Conservation (phyloP, 1,140 invertebrate species). For the Stegodyphus dumicola region DNA sequence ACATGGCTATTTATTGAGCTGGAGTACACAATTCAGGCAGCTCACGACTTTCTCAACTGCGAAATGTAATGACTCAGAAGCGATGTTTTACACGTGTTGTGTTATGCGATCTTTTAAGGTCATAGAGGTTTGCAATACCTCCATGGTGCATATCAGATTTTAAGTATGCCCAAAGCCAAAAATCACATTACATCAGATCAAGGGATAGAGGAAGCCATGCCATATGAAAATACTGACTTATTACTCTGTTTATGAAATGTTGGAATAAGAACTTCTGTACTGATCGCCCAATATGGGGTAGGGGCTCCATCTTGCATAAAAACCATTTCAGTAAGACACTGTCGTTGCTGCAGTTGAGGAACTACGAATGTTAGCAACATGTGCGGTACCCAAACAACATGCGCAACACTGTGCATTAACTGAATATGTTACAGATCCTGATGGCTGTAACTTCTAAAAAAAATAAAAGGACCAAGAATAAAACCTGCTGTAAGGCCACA, state of each 20-base stretch:
- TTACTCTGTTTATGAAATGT: neutral
- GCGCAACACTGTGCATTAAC: neutral
- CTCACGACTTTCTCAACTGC: neutral
- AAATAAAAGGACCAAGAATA: neutral
- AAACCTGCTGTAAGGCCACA: neutral
- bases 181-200: neutral
- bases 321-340: neutral
- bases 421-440: neutral
- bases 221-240: neutral
- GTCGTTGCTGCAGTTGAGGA: neutral
- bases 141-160: neutral
- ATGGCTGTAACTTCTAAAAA: neutral
- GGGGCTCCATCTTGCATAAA: constrained; percentile 2
- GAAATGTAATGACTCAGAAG: neutral
- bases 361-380: neutral
- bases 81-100: neutral
- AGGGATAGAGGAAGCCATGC: neutral
- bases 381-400: neutral
- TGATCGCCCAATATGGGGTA: neutral
- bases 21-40: neutral
- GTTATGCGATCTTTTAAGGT: neutral
- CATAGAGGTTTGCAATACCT: neutral
- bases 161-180: neutral
- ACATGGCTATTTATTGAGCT: neutral
- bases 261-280: neutral